Evolutionary conservation across 2,888 invertebrate genomes (phyloP), one percentile per base, ranked within the genome.

Genomic region (Prosapia bicincta): DNA sequence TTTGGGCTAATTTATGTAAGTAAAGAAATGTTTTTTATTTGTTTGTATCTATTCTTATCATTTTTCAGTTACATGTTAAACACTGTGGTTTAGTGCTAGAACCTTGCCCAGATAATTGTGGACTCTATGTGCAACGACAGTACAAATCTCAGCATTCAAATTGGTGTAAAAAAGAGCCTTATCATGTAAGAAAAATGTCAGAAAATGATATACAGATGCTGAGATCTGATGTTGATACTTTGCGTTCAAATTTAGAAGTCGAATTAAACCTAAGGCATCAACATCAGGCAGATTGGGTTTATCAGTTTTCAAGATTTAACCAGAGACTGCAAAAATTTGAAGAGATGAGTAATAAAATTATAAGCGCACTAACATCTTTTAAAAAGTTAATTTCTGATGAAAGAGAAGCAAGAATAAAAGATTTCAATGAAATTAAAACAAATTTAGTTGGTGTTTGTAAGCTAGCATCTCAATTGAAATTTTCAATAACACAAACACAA

Each of bases 71-170:
- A 24, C 76, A 76, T 70, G 73, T 72, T 26, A 73, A 69, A 43
- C 73, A 76, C 67, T 76, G 76, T 54, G 67, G 73, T 25, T 69
- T 69, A 43, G 76, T 76, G 0, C 28, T 76, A 26, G 76, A 76
- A 15, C 68, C 68, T 6, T 76, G 76, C 65, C 71, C 73, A 1
- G 66, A 73, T 25, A 67, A 69, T n/a, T 76, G 76, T 43, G 76
- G 76, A 5, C 69, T 73, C 7, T 76, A 76, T 26, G 69, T 73
- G 10, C 68, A 69, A 32, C 54, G 76, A 23, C 76, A 76, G 30
- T 72, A 76, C 24, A 76, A 76, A 43, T 66, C 66, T 32, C 70
- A 66, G 66, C 76, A 76, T 66, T 26, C 69, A 15, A 70, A 38
- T 28, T 67, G 65, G 73, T 72, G 54, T 26, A 72, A 68, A 54